Conservation (phyloP, 2,113 vertebrate species). For the Eudorcas thomsonii region DNA sequence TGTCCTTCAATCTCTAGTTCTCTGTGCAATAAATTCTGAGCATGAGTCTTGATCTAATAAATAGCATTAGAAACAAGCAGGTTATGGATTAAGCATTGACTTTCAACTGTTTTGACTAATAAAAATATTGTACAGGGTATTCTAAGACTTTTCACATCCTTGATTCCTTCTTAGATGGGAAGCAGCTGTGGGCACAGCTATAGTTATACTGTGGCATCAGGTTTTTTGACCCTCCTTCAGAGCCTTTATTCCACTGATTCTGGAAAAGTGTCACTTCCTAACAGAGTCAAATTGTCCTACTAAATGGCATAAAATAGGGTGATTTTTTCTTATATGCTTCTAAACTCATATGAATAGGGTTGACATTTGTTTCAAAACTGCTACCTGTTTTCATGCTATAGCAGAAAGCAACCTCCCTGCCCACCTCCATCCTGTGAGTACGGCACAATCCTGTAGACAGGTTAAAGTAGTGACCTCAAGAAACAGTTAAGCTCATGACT, state of each 20-base stretch:
- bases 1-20: not conserved
- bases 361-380: conserved; percentile 4
- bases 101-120: not conserved
- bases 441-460: not conserved
- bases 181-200: not conserved
- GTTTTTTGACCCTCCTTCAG: not conserved
- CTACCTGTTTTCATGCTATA: not conserved
- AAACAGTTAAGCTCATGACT: not conserved
- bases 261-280: not conserved
- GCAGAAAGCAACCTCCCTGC: not conserved
- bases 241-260: not conserved
- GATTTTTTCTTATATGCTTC: not conserved
- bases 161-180: not conserved
- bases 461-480: not conserved
- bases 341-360: not conserved
- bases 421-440: not conserved
- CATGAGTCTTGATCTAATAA: not conserved
- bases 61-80: not conserved
- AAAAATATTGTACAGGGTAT: not conserved
- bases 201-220: not conserved
- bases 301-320: not conserved
- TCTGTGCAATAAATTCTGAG: not conserved
- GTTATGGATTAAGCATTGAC: not conserved
- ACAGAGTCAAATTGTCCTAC: not conserved
- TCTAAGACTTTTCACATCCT: not conserved